Percentiles rank a stretch among this genome's conserved stretches.
Evolutionary conservation across 2,888 invertebrate genomes (phyloP).

Genomic region (Scaptomyza parva): DNA sequence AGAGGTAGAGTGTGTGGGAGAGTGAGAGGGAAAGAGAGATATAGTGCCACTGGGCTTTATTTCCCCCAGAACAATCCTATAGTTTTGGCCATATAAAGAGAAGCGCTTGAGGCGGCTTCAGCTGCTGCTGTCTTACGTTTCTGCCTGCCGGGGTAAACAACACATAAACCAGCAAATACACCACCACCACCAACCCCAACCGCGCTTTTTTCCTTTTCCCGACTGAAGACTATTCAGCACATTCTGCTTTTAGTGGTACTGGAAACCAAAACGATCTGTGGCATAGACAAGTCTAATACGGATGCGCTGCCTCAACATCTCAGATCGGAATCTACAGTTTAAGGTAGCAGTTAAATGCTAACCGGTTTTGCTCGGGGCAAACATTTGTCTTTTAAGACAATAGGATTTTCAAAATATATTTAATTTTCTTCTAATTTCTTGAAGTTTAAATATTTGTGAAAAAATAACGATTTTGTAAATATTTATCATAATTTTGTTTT

Average conservation of each 20-base stretch:
- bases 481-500: neutral
- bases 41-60: conserved; percentile 42
- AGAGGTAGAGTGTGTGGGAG: neutral
- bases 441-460: too few species aligned
- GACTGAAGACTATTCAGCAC: conserved; percentile 26
- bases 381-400: neutral
- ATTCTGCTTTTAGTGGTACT: conserved; percentile 55
- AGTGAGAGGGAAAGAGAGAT: neutral
- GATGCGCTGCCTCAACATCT: neutral
- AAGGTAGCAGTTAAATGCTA: conserved; percentile 4
- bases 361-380: neutral
- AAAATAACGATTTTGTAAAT: too few species aligned
- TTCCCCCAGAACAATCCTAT: conserved; percentile 61
- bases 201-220: neutral
- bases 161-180: conserved; percentile 49
- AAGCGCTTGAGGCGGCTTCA: conserved; percentile 53
- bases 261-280: conserved; percentile 52
- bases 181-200: conserved; percentile 14
- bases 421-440: too few species aligned
- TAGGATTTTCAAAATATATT: too few species aligned
- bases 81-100: conserved; percentile 71
- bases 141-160: conserved; percentile 40
- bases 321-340: neutral
- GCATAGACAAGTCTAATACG: conserved; percentile 34
- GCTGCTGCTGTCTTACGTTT: conserved; percentile 20